Conservation (phyloP, 2,113 vertebrate genomes). For the Bambusicola thoracicus region DNA sequence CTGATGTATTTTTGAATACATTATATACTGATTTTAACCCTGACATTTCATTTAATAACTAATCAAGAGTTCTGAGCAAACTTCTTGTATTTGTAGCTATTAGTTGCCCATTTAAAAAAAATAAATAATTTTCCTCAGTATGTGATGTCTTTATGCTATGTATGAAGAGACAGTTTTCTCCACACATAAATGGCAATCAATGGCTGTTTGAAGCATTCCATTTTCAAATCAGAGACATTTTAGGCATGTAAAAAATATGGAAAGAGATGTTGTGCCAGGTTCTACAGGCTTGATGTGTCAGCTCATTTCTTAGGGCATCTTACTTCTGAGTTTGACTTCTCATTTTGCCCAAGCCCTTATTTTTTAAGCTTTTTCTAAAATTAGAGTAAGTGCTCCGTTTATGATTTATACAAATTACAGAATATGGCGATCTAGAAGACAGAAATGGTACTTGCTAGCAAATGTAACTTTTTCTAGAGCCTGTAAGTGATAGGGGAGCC, state of each 20-base stretch:
- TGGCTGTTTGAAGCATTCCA: background rate
- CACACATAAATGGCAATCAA: background rate
- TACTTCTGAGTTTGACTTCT: background rate
- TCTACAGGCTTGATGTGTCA: background rate
- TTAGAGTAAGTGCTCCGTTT: background rate
- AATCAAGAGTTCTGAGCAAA: background rate
- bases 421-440: background rate
- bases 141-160: background rate
- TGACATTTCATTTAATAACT: background rate
- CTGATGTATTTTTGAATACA: background rate
- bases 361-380: background rate
- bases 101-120: background rate
- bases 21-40: background rate
- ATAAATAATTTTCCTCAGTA: background rate
- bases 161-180: background rate
- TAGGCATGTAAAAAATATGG: background rate
- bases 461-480: background rate
- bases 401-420: background rate
- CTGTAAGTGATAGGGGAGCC: background rate
- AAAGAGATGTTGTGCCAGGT: background rate
- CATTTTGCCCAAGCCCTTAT: background rate
- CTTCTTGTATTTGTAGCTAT: background rate
- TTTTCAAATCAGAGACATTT: background rate
- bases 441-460: background rate
- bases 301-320: background rate